Evolutionary conservation across 2,888 invertebrate species (phyloP).

Genomic region (Drosophila rellima): DNA sequence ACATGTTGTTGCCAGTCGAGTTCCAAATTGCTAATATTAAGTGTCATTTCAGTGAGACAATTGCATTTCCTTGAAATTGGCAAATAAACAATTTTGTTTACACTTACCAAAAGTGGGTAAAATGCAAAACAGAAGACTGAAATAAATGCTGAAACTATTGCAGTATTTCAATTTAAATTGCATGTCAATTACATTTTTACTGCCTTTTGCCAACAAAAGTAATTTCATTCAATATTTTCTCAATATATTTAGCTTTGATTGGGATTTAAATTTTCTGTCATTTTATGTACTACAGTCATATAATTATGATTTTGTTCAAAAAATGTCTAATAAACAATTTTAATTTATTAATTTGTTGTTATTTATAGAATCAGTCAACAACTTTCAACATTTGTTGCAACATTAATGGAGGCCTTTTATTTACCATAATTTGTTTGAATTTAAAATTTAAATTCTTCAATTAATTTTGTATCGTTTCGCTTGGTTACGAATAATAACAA

Average conservation of each 20-base stretch:
- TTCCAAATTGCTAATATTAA: not conserved
- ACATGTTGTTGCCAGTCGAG: not conserved
- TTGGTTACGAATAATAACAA: slow-evolving; percentile 13
- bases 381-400: not conserved
- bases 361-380: not conserved
- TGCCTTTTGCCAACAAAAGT: not conserved
- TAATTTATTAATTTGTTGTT: not conserved
- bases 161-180: not conserved
- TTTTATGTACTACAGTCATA: too few relatives aligned
- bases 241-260: not conserved
- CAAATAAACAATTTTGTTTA: not conserved
- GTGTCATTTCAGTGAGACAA: not conserved
- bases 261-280: not conserved
- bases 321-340: not conserved
- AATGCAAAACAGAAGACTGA: not conserved
- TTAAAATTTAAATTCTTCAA: slow-evolving; percentile 30
- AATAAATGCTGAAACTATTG: not conserved
- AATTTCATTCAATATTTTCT: not conserved
- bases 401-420: slow-evolving; percentile 1
- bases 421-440: slow-evolving; percentile 2
- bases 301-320: too few relatives aligned
- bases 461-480: slow-evolving; percentile 42
- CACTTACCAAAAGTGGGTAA: not conserved
- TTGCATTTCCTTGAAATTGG: not conserved
- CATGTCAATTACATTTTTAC: slow-evolving; percentile 10